Evolutionary conservation across 2,888 invertebrate species (phyloP).

Genomic region (Trichogramma dendrolimi): DNA sequence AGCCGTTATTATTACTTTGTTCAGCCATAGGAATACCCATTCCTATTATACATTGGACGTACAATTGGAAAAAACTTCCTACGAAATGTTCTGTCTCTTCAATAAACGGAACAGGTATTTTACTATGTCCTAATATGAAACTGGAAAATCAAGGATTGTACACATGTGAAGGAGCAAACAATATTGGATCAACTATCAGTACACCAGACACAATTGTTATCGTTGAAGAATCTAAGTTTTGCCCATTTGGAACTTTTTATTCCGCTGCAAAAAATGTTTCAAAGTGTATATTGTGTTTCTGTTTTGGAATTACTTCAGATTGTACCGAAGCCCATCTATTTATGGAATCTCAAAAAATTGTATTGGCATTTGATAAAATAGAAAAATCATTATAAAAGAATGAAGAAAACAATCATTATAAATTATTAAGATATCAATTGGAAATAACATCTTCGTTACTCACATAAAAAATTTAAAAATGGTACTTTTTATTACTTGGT

Average conservation of each 20-base stretch:
- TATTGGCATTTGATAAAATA: no score
- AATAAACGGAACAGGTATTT: slow-evolving; percentile 72
- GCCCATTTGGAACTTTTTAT: slow-evolving; percentile 78
- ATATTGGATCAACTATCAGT: slow-evolving; percentile 78
- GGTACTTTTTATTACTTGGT: no score
- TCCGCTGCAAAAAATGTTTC: slow-evolving; percentile 66
- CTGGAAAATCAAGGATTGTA: slow-evolving; percentile 88
- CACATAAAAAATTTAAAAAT: no score
- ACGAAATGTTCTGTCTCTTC: slow-evolving; percentile 70
- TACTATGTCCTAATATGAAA: slow-evolving; percentile 72
- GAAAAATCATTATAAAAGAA: no score
- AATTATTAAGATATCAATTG: no score
- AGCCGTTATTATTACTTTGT: slow-evolving; percentile 74
- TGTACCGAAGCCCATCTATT: slow-evolving; percentile 84
- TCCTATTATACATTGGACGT: slow-evolving; percentile 90
- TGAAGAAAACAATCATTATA: no score
- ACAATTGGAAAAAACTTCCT: slow-evolving; percentile 95
- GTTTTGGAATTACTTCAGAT: slow-evolving; percentile 81
- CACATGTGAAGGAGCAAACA: slow-evolving; percentile 94
- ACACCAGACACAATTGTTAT: slow-evolving; percentile 85
- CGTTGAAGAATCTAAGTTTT: slow-evolving; percentile 60
- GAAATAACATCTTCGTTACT: no score
- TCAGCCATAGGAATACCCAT: slow-evolving; percentile 84
- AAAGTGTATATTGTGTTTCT: slow-evolving; percentile 94
- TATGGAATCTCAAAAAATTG: slow-evolving; percentile 37